Base-by-base conservation (phyloP, 2,113 vertebrate species). In the Python bivittatus region DNA sequence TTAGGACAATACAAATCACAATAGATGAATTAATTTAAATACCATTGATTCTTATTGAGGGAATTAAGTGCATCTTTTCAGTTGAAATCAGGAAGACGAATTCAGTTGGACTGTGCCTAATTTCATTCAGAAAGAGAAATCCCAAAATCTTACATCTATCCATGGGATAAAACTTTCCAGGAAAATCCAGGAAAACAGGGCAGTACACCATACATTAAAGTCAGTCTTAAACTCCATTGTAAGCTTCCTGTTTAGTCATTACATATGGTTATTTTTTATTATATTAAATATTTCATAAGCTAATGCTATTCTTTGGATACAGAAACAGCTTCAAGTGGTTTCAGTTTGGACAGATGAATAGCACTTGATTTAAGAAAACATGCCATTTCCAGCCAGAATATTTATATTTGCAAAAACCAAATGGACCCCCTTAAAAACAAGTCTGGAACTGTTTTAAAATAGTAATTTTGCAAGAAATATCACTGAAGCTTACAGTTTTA, bases 301-400 rank as follows among this genome's bases (percentile, higher is more conserved):
- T 92, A 84, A 1, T 93, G 91, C 90, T 91, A 27, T 84, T 90
- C 86, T 93, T 90, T 79, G 83, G 93, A 60, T 17, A 79, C 44
- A 94, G 93, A 52, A 92, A 93, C 94, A 89, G 72, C 2, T 93
- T 91, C 22, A 58, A 44, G 94, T 93, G 91, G 93, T 13, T 64
- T 94, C 57, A 52, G 15, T 95, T 95, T 94, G 92, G 53, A 6
- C 64, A 64, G 85, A 54, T 86, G 54, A 86, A 86, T 53, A 86
- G 52, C 48, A 86, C 72, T 42, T 22, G 33, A 79, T 79, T 72
- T 2, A 17, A 33, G 13, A 17, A 13, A 72, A 72, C 68, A 79
- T 92, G 93, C 29, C 23, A 61, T 64, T 44, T 88, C 57, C 68
- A 84, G 54, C 5, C 11, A 29, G 23, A 27, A 61, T 27, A 54